These are phyloP conservation scores for Theretra japonica DNA, from an alignment of 2,888 invertebrate species.

Conservation along the genomic window DNA sequence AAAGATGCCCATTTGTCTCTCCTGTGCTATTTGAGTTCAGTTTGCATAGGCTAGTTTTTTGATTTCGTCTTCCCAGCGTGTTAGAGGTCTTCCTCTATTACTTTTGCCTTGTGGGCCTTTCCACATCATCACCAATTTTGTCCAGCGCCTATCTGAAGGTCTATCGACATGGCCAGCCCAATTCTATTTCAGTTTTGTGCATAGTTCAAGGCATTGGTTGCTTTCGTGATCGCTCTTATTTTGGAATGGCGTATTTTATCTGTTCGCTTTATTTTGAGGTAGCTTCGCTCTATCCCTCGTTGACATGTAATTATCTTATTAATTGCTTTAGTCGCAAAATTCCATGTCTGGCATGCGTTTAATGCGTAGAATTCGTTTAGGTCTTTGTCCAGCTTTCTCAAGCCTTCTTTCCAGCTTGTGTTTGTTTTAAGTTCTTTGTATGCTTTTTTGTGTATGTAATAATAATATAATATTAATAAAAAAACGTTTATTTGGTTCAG, in stretches of 20 bases:
- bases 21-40: too few relatives aligned
- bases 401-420: conserved; percentile 36
- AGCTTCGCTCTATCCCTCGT: conserved; percentile 1
- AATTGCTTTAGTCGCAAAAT: background rate
- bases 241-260: conserved; percentile 13
- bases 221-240: background rate
- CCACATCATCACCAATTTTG: too few relatives aligned
- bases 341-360: conserved; percentile 38
- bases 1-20: too few relatives aligned
- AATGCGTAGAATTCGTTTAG: conserved; percentile 36
- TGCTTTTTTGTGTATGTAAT: conserved; percentile 33
- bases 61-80: too few relatives aligned
- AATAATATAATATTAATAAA: too few relatives aligned
- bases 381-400: conserved; percentile 31
- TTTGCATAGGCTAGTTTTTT: too few relatives aligned
- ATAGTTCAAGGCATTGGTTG: background rate
- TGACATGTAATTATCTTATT: conserved; percentile 14
- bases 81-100: too few relatives aligned
- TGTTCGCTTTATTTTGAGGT: background rate
- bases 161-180: background rate
- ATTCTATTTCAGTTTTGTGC: conserved; percentile 2
- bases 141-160: too few relatives aligned
- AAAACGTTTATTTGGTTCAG: too few relatives aligned
- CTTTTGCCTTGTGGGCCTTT: too few relatives aligned
- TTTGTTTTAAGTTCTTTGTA: conserved; percentile 35